phyloP scores from a whole-genome alignment of 35 echinoderm and acorn worm species.

The Strongylocentrotus purpuratus region DNA sequence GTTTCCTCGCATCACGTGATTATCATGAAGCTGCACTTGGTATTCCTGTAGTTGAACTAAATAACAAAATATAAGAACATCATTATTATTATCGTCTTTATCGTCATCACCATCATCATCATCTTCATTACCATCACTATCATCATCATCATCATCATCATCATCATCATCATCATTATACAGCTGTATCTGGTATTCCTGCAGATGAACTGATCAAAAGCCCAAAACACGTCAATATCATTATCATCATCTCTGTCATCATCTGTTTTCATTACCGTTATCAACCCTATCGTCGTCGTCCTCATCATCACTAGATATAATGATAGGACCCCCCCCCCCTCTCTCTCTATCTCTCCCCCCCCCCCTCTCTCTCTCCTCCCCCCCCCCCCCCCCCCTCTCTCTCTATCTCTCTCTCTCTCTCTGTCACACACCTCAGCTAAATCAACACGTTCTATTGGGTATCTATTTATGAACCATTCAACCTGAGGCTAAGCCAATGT shows the following conservation, averaged over 20 bases:
- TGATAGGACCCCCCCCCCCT: too few species aligned
- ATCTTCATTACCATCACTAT: neutral
- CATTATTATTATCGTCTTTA: neutral
- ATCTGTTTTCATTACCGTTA: too few species aligned
- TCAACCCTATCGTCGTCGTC: neutral
- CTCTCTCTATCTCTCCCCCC: neutral
- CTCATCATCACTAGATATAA: too few species aligned
- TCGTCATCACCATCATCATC: neutral
- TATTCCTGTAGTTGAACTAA: conserved; percentile 81
- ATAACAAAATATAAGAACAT: conserved; percentile 28
- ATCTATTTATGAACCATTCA: neutral
- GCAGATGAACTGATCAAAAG: conserved; percentile 67
- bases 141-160: too few species aligned
- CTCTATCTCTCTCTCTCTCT: neutral
- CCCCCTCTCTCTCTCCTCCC: neutral
- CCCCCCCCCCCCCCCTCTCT: too few species aligned
- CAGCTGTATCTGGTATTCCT: conserved; percentile 48
- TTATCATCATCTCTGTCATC: neutral
- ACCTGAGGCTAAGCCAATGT: neutral
- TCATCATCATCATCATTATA: too few species aligned
- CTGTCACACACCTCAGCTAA: neutral
- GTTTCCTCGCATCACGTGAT: conserved; percentile 88
- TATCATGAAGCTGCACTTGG: conserved; percentile 76
- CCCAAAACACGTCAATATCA: neutral
- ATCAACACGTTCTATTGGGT: neutral